phyloP scores from a whole-genome alignment of 1,140 invertebrate genomes.

The Heliothis virescens region DNA sequence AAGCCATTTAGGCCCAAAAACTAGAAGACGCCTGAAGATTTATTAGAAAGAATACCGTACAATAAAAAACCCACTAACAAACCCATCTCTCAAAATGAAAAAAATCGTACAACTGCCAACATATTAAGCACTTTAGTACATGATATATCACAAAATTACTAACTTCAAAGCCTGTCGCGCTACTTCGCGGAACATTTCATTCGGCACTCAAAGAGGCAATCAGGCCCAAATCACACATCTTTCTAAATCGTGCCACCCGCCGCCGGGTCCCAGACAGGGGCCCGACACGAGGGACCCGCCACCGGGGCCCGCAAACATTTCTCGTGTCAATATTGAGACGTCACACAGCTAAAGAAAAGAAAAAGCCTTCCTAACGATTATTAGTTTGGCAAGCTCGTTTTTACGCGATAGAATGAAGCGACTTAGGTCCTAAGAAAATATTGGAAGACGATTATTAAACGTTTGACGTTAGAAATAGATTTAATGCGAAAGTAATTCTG shows the following conservation, averaged over 20 bases:
- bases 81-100: too few species aligned
- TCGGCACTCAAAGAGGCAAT: conserved; percentile 1
- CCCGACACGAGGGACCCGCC: neutral
- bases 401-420: neutral
- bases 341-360: neutral
- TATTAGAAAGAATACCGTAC: too few species aligned
- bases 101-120: neutral
- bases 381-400: neutral
- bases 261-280: neutral
- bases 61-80: too few species aligned
- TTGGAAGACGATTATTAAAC: neutral
- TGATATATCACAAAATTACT: conserved; percentile 2
- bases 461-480: too few species aligned
- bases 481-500: too few species aligned
- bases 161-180: neutral
- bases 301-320: neutral
- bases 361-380: neutral
- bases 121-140: neutral
- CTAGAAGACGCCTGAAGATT: too few species aligned
- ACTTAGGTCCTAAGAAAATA: neutral
- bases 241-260: neutral
- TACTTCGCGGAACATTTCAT: conserved; percentile 4
- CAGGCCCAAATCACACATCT: conserved; percentile 8
- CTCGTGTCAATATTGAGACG: neutral
- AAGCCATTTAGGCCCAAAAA: too few species aligned